Base-by-base conservation (phyloP, 2,888 invertebrate species). In the Caenorhabditis japonica region DNA sequence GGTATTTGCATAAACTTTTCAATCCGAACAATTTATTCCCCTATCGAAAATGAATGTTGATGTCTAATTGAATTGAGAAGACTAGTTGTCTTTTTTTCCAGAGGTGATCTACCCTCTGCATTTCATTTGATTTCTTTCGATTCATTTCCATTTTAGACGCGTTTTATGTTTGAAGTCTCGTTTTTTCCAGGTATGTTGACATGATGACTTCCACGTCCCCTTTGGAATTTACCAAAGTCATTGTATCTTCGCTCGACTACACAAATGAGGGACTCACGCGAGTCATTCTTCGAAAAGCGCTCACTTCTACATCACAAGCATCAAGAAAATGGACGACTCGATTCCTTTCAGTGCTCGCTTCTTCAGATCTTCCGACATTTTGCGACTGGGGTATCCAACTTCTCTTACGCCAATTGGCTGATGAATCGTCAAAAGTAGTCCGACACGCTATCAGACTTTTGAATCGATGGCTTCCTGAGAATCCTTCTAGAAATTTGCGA, bases 221-320 rank as follows among this genome's bases (percentile, higher is more conserved):
- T 88, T 94, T 94, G 84, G 94, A 94, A 87, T 96, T 96, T 88
- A 92, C 95, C 0, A 97, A 97, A 88, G 90, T 97, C 71, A 93
- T 95, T 59, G 92, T 95, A 71, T 94, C 96, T 4, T 93, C 94
- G 77, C 90, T 99, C 82, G 94, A 96, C 89, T 97, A 96, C 88
- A 43, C 52, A 1, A 59, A 44, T 23, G 75, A 71, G 69, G 92
- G 93, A 91, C 83, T 87, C 69, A 85, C 84, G 85, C 88, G 92
- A 88, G 87, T 90, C 27, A 89, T 91, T 21, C 87, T 91, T 25
- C 88, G 89, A 34, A 90, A 90, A 75, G 90, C 90, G 5, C 86
- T 91, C 27, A 89, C 90, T n/a, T 68, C 76, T 3, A 66, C 76
- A 10, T 74, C 69, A 34, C 76, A 77, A 66, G 66, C 75, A 4